Evolutionary conservation across 1,140 invertebrate species (phyloP), one percentile per base, ranked within the genome.

Genomic region (Reticulitermes speratus): DNA sequence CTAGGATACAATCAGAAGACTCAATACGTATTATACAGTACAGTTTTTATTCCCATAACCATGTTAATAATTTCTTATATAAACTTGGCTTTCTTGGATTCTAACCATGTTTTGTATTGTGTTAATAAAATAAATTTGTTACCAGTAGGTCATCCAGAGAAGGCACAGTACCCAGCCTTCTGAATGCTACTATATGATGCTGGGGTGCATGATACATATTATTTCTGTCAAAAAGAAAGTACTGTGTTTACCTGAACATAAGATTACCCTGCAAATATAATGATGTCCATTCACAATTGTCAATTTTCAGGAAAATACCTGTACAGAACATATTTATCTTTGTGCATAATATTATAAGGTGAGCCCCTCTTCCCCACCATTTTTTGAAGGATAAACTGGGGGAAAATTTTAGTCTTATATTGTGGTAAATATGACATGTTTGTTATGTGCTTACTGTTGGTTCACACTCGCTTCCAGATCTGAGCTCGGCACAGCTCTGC

Each of bases 121-220:
- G 16, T 75, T 75, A 75, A 1, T 30, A 30, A 30, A 75, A 75
- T 30, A 9, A 75, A 75, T 75, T 30, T 75, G 7, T 30, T 75
- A 75, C 25, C 7, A 75, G 65, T 75, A 30, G n/a, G n/a, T 75
- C 25, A 30, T 6, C 65, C n/a, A 25, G 6, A 75, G 65, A 75
- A 75, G 65, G 65, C 14, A 12, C 65, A 30, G 16, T 30, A 75
- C 65, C 65, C 25, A 75, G n/a, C 65, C 65, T 75, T 75, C 65
- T 75, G 65, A 75, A n/a, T 75, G 65, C 65, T n/a, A 14, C 30
- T 75, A 30, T 75, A 75, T 75, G 14, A 75, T 75, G 9, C n/a
- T 75, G n/a, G 65, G 65, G 65, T 75, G 65, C 65, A 30, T 75
- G n/a, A 75, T 75, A 75, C n/a, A 75, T 75, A 75, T 75, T 75